Percentiles rank a stretch among this genome's conserved stretches.
Evolutionary conservation across 2,113 vertebrate species (phyloP).

Genomic region (Silurus glanis): DNA sequence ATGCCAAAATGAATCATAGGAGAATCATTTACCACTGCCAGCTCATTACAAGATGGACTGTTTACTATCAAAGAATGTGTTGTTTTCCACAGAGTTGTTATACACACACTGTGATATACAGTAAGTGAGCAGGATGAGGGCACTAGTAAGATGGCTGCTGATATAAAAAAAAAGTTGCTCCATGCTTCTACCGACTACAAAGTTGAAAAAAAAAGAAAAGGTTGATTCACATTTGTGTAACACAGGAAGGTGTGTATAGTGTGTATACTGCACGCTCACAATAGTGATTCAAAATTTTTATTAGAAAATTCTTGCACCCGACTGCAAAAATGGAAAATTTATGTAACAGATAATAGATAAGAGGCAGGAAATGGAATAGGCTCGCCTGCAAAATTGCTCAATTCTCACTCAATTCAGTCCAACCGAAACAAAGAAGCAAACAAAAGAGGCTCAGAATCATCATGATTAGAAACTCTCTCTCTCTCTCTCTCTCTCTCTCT

Average conservation of each 20-base stretch:
- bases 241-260: neutral
- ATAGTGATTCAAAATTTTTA: constrained; percentile 9
- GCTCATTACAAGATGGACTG: constrained; percentile 43
- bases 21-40: constrained; percentile 31
- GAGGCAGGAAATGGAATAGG: constrained; percentile 37
- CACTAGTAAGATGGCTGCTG: neutral
- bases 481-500: constrained; percentile 24
- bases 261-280: neutral
- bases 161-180: neutral
- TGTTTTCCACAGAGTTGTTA: constrained; percentile 18
- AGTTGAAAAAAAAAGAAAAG: neutral
- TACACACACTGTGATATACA: neutral
- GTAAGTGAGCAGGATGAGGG: neutral
- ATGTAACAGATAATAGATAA: constrained; percentile 13
- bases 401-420: constrained; percentile 29
- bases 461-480: constrained; percentile 49
- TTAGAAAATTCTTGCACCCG: constrained; percentile 15
- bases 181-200: neutral
- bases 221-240: neutral
- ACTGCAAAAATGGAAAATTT: constrained; percentile 38
- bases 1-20: constrained; percentile 10
- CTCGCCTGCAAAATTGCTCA: constrained; percentile 47
- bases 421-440: constrained; percentile 37
- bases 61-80: constrained; percentile 38
- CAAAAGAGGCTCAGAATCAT: constrained; percentile 39